Evolutionary conservation across 2,113 vertebrate species (phyloP).

Genomic region (Antechinus flavipes): DNA sequence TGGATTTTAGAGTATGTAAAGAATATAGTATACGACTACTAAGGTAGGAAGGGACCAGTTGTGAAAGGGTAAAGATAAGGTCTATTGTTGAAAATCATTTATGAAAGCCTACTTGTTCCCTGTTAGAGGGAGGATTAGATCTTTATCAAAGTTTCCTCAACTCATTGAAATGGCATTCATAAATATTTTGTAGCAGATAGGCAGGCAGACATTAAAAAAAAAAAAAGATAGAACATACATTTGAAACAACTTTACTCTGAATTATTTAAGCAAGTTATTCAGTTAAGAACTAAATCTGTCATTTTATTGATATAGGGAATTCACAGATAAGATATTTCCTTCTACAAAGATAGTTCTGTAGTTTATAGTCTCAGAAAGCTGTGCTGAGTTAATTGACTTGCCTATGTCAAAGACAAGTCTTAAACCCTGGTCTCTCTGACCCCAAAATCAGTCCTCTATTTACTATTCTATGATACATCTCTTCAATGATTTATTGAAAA

Average conservation of each 20-base stretch:
- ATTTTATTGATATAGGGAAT: not conserved
- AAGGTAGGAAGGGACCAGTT: not conserved
- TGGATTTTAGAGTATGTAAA: not conserved
- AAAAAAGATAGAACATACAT: not conserved
- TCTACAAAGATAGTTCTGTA: not conserved
- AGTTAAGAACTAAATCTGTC: not conserved
- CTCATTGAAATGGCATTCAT: not conserved
- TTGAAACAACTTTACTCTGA: not conserved
- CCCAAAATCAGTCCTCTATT: too few species aligned
- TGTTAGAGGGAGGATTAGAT: not conserved
- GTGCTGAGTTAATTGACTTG: not conserved
- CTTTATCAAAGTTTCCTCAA: not conserved
- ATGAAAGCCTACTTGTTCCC: not conserved
- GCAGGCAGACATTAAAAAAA: not conserved
- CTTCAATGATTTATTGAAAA: too few species aligned
- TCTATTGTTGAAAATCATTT: not conserved
- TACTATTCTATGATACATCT: too few species aligned
- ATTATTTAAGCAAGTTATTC: not conserved
- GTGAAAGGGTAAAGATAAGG: not conserved
- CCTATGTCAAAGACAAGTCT: not conserved
- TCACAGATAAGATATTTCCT: not conserved
- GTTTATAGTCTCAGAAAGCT: not conserved
- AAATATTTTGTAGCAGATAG: not conserved
- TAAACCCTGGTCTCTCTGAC: too few species aligned
- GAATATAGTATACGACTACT: not conserved